Evolutionary conservation across 2,797 vertebrate species (phyloP).

Genomic region (Thalassophryne amazonica): DNA sequence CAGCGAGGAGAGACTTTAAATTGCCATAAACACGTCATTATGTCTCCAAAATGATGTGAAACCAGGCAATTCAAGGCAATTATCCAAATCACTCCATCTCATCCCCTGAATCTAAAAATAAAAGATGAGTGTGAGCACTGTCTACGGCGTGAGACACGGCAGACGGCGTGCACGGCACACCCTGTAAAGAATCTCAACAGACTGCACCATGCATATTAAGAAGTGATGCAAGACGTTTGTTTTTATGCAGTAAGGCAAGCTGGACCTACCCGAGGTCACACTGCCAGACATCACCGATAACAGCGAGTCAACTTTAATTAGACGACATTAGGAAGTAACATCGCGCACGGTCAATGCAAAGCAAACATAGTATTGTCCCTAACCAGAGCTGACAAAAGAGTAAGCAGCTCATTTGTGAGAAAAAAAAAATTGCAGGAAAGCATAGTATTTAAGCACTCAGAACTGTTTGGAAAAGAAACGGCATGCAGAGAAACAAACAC

Average conservation of each 20-base stretch:
- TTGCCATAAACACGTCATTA: constrained; percentile 44
- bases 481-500: constrained; percentile 1
- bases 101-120: constrained; percentile 19
- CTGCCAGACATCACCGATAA: constrained; percentile 17
- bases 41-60: constrained; percentile 30
- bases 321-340: constrained; percentile 24
- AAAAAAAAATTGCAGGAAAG: constrained; percentile 8
- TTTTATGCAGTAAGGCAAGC: not conserved
- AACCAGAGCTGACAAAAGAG: constrained; percentile 33
- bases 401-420: not conserved
- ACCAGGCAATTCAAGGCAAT: constrained; percentile 26
- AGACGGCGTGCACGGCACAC: constrained; percentile 6
- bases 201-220: constrained; percentile 13
- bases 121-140: not conserved
- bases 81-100: constrained; percentile 17
- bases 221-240: not conserved
- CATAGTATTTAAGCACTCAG: constrained; percentile 23
- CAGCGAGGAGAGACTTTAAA: constrained; percentile 30
- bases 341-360: constrained; percentile 35
- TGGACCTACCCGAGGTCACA: constrained; percentile 11
- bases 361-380: not conserved
- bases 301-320: constrained; percentile 49
- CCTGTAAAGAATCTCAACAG: constrained; percentile 14
- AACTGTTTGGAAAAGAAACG: constrained; percentile 5
- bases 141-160: constrained; percentile 15